Conservation (phyloP, 2,888 invertebrate species). For the Thereva unica region DNA sequence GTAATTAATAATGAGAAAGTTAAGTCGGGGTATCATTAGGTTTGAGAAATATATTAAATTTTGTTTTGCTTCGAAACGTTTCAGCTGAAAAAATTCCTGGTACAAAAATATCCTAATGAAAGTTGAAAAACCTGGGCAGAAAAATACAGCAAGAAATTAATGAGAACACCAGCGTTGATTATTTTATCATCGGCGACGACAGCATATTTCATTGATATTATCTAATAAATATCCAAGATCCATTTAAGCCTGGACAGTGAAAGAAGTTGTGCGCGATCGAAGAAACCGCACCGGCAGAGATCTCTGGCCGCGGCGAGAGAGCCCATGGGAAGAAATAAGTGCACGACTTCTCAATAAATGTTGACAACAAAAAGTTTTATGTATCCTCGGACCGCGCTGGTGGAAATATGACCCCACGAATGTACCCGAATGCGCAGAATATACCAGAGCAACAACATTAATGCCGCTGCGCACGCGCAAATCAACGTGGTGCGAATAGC, state of each 20-base stretch:
- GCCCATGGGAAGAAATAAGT: conserved; percentile 45
- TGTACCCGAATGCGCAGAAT: not conserved
- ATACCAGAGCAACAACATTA: not conserved
- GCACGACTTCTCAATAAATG: conserved; percentile 60
- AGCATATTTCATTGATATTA: conserved; percentile 57
- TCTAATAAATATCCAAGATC: conserved; percentile 52
- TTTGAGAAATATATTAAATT: too few relatives aligned
- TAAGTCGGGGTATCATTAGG: too few relatives aligned
- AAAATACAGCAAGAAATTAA: conserved; percentile 26
- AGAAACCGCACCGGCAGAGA: not conserved
- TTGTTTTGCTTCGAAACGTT: too few relatives aligned
- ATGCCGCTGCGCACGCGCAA: not conserved
- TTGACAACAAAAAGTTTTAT: conserved; percentile 58
- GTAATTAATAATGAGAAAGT: too few relatives aligned
- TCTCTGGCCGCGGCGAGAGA: not conserved
- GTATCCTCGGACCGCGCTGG: conserved; percentile 56
- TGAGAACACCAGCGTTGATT: conserved; percentile 42
- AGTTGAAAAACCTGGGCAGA: too few relatives aligned
- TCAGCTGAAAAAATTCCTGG: too few relatives aligned
- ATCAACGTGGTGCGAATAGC: too few relatives aligned
- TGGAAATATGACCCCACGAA: conserved; percentile 52
- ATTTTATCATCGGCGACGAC: conserved; percentile 43
- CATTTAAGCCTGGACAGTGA: conserved; percentile 19
- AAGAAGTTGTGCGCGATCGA: not conserved
- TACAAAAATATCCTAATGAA: too few relatives aligned